A percentile compares a stretch with the other conserved stretches of the same genome.
These are phyloP conservation scores for Gymnopithys bicolor DNA, from an alignment of 2,797 vertebrate genomes.

Conservation along the genomic window DNA sequence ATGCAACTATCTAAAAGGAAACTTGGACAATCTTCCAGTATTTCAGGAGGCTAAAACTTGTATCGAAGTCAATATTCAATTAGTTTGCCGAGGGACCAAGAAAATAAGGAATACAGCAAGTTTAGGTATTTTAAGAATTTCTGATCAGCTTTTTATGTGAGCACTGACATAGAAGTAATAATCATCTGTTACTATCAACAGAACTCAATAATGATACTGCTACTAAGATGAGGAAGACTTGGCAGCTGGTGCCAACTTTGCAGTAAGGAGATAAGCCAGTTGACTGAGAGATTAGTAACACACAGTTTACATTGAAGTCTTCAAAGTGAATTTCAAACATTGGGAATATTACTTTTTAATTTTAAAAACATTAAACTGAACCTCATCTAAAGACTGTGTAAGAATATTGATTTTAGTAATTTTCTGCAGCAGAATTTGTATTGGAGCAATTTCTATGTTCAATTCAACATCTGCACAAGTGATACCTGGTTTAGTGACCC, in stretches of 20 bases:
- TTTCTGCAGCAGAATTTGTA: not conserved
- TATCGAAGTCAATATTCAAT: not conserved
- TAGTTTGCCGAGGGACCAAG: not conserved
- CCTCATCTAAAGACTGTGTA: not conserved
- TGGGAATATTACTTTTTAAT: not conserved
- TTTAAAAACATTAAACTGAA: not conserved
- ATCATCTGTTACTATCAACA: not conserved
- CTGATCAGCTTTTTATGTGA: not conserved
- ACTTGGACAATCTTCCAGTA: not conserved
- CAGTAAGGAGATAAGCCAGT: not conserved
- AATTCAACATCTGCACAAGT: not conserved
- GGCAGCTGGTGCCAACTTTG: not conserved
- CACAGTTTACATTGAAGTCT: not conserved
- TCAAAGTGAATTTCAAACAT: not conserved
- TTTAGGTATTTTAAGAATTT: not conserved
- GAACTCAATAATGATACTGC: not conserved
- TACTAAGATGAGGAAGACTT: not conserved
- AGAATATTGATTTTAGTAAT: not conserved
- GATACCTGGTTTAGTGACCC: not conserved
- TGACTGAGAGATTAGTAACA: not conserved
- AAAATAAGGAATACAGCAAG: not conserved
- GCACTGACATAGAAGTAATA: not conserved
- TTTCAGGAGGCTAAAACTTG: not conserved
- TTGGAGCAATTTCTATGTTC: not conserved
- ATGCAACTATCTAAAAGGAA: not conserved